Conservation (phyloP, 2,113 vertebrate genomes). For the Dipodomys spectabilis region DNA sequence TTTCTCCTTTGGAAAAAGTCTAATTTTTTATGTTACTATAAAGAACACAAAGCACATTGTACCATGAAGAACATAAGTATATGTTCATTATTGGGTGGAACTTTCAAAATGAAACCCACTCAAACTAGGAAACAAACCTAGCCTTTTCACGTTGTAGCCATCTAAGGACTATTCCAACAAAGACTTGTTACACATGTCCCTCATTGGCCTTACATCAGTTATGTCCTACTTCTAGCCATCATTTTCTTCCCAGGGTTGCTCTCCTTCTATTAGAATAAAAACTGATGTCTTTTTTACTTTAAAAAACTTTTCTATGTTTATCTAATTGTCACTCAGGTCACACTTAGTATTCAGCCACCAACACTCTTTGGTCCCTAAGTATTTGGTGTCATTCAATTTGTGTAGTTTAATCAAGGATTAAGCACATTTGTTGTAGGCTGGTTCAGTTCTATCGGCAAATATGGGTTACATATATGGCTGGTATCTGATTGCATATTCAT, state of each 20-base stretch:
- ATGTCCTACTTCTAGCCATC: neutral
- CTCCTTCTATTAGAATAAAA: neutral
- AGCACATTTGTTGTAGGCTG: neutral
- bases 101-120: neutral
- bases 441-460: neutral
- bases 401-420: neutral
- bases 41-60: neutral
- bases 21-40: slow-evolving; percentile 2
- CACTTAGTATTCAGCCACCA: neutral
- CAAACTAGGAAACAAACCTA: neutral
- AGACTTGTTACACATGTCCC: neutral
- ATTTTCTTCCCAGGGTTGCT: neutral
- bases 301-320: neutral
- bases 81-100: neutral
- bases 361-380: neutral
- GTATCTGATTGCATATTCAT: neutral
- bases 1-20: slow-evolving; percentile 10
- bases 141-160: neutral
- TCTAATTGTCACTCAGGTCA: neutral
- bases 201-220: neutral
- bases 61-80: neutral
- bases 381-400: neutral
- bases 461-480: neutral
- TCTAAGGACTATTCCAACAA: neutral
- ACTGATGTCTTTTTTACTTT: neutral